phyloP scores from a whole-genome alignment of 1,140 invertebrate species.

The Anadara kagoshimensis region DNA sequence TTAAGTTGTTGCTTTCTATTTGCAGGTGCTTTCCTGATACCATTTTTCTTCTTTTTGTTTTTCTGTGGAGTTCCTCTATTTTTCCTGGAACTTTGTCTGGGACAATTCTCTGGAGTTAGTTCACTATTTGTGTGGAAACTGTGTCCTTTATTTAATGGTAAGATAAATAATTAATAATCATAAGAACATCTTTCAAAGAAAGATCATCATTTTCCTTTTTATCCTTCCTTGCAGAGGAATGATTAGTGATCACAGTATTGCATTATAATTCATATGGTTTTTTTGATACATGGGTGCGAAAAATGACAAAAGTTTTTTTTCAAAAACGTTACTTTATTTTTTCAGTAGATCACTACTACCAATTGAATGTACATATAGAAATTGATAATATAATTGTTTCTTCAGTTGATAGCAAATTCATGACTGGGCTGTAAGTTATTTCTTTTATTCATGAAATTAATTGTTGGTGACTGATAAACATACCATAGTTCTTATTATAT shows the following conservation, averaged over 20 bases:
- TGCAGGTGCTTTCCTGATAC: slow-evolving; percentile 82
- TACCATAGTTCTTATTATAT: background rate
- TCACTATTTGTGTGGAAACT: slow-evolving; percentile 59
- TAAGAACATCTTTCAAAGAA: background rate
- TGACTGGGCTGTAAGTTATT: no score
- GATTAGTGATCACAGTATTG: no score
- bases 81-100: slow-evolving; percentile 84
- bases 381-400: no score
- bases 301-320: no score
- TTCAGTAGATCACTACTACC: no score
- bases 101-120: slow-evolving; percentile 78
- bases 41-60: slow-evolving; percentile 79
- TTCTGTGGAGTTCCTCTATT: slow-evolving; percentile 82
- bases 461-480: background rate
- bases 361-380: no score
- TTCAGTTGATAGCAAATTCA: no score
- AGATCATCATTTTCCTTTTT: background rate
- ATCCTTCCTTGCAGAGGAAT: no score
- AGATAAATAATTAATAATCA: background rate
- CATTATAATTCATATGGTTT: no score
- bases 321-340: no score
- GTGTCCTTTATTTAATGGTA: slow-evolving; percentile 63
- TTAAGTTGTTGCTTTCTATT: slow-evolving; percentile 9
- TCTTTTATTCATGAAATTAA: no score
- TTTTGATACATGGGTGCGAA: no score